Evolutionary conservation across 2,113 vertebrate species (phyloP), one percentile per base, ranked within the genome.

Genomic region (Mellivora capensis): DNA sequence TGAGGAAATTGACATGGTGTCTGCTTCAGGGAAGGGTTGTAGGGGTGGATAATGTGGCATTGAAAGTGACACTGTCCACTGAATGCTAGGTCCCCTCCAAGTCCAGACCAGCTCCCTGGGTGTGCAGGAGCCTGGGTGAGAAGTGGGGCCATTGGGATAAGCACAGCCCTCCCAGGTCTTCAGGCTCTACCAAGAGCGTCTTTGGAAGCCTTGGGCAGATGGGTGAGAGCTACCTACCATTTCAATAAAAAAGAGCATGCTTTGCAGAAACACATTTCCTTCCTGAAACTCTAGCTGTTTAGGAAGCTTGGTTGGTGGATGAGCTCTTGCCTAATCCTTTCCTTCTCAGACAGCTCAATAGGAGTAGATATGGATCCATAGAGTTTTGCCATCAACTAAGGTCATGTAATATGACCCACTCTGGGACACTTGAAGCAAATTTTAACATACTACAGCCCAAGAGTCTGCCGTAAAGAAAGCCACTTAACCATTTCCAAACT

Each of bases 261-360:
- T 61, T 72, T 72, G 21, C 71, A 89, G 47, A 54, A 67, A 39
- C 7, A 13, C 61, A 25, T 37, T 47, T 44, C 69, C 76, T 20
- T 1, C 15, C 6, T 6, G 71, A 13, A 59, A 25, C 54, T 20
- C 15, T 5, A 29, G 79, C 61, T 49, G 1, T 61, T 59, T 34
- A 37, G 20, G 42, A 9, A 31, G 37, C 3, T 0, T 0, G 0
- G 29, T 7, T 6, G 7, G 11, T 0, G 31, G 4, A 6, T 23
- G 74, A 49, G 49, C 17, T 18, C 15, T 17, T 67, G 18, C 42
- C 59, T 77, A 9, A 39, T 42, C 49, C 44, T 25, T 6, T 6
- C 1, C 6, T 17, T 37, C 52, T 87, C 67, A 14, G 79, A 21
- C 5, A 0, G 13, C 3, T 8, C 61, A 15, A 34, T 3, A 20